Conservation (phyloP, 2,888 invertebrate genomes). For the Aelia acuminata region DNA sequence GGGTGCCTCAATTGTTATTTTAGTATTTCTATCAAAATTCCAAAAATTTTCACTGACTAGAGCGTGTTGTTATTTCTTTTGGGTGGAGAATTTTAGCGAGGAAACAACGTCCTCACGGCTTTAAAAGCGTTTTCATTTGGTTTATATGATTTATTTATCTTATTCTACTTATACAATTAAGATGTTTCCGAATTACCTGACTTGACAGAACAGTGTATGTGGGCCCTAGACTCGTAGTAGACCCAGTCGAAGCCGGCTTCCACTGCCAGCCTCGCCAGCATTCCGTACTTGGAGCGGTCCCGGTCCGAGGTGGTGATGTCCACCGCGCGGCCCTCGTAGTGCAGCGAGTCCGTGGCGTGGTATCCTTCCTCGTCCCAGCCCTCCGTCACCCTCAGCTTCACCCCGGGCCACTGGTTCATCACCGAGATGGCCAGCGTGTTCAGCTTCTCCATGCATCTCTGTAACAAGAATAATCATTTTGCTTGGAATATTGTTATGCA, state of each 20-base stretch:
- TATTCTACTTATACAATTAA: not conserved
- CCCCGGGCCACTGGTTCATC: constrained; percentile 99
- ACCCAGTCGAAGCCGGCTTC: constrained; percentile 99
- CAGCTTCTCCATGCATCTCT: constrained; percentile 96
- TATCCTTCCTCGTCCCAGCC: constrained; percentile 94
- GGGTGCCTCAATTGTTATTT: no score
- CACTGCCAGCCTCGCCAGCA: constrained; percentile 94
- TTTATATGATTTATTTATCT: not conserved
- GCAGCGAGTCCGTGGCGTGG: constrained; percentile 86
- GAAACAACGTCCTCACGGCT: no score
- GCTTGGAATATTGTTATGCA: not conserved
- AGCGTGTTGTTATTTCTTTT: no score
- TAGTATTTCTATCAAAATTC: no score
- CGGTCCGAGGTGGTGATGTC: constrained; percentile 96
- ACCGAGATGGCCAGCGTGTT: constrained; percentile 95
- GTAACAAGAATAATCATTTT: constrained; percentile 70
- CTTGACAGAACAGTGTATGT: constrained; percentile 97
- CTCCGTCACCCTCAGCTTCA: constrained; percentile 91
- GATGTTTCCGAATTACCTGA: constrained; percentile 80
- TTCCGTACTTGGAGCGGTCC: constrained; percentile 93
- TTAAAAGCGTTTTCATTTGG: not conserved
- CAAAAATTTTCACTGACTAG: no score
- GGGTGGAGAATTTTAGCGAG: constrained; percentile 92
- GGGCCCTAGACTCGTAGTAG: constrained; percentile 93
- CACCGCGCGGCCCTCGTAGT: constrained; percentile 97